Percentiles rank a stretch among this genome's conserved stretches.
phyloP scores from a whole-genome alignment of 2,113 vertebrate genomes.

The Proterorhinus semilunaris region DNA sequence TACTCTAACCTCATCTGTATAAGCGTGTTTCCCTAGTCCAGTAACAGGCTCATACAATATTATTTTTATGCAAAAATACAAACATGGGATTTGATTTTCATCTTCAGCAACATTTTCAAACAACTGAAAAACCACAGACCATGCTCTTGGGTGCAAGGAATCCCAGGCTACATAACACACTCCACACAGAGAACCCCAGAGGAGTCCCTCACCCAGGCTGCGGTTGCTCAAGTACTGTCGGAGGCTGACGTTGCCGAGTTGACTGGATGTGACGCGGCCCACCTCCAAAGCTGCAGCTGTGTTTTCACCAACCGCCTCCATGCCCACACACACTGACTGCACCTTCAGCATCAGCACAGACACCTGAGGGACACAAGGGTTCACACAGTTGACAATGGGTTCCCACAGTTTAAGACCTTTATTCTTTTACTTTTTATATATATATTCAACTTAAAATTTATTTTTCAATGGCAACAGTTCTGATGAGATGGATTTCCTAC shows the following conservation, averaged over 20 bases:
- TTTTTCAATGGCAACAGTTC: no score
- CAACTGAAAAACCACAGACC: neutral
- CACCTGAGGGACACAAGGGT: constrained; percentile 75
- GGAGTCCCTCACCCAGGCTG: constrained; percentile 83
- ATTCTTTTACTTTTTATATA: no score
- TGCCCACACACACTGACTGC: constrained; percentile 84
- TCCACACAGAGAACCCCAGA: neutral
- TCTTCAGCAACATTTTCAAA: neutral
- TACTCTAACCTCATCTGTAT: no score
- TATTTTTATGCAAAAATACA: neutral
- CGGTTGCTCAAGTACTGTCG: constrained; percentile 92
- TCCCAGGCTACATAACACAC: neutral
- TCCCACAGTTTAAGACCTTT: no score
- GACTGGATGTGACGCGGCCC: constrained; percentile 83
- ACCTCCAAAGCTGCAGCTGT: constrained; percentile 88
- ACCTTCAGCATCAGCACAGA: constrained; percentile 94
- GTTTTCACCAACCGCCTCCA: constrained; percentile 89
- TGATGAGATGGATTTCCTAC: no score
- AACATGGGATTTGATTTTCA: neutral
- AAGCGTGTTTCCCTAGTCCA: no score
- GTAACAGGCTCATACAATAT: neutral
- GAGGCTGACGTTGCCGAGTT: constrained; percentile 91
- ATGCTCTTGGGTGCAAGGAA: neutral
- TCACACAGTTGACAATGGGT: neutral
- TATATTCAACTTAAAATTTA: no score